These are phyloP conservation scores for Nymphalis c-album DNA, from an alignment of 2,888 invertebrate genomes.

Conservation along the genomic window DNA sequence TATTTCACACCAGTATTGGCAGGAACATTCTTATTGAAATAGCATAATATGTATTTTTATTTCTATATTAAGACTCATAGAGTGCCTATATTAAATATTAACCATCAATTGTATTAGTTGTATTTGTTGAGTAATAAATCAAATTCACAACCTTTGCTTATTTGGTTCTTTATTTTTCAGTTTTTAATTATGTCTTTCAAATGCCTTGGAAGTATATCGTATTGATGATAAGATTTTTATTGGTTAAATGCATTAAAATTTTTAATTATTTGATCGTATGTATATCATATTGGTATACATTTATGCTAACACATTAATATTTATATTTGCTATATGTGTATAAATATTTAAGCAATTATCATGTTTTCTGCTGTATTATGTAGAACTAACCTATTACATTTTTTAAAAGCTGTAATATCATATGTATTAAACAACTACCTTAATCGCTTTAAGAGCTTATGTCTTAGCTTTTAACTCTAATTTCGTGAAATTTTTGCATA, in stretches of 20 bases:
- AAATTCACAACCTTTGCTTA: slow-evolving; percentile 44
- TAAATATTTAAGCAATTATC: slow-evolving; percentile 13
- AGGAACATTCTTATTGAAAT: slow-evolving; percentile 25
- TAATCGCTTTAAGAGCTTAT: slow-evolving; percentile 13
- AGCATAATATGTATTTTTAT: slow-evolving; percentile 7
- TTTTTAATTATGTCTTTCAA: slow-evolving; percentile 16
- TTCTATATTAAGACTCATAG: slow-evolving; percentile 7
- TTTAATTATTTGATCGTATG: too few relatives aligned
- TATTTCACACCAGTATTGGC: slow-evolving; percentile 18
- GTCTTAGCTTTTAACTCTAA: slow-evolving; percentile 83
- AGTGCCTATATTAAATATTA: neutral
- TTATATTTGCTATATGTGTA: neutral
- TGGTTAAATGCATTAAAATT: too few relatives aligned
- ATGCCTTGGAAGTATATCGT: neutral
- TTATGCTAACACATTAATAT: neutral
- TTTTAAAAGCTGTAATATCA: neutral
- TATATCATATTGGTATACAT: neutral
- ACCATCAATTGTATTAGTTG: slow-evolving; percentile 18
- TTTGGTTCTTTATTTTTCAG: slow-evolving; percentile 31
- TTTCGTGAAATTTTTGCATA: slow-evolving; percentile 84
- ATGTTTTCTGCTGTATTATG: slow-evolving; percentile 1
- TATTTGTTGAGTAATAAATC: slow-evolving; percentile 37
- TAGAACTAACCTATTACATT: neutral
- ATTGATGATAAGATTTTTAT: too few relatives aligned
- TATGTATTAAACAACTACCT: neutral